Base-by-base conservation (phyloP, 2,888 invertebrate species). In the Epirrhoe tristata region DNA sequence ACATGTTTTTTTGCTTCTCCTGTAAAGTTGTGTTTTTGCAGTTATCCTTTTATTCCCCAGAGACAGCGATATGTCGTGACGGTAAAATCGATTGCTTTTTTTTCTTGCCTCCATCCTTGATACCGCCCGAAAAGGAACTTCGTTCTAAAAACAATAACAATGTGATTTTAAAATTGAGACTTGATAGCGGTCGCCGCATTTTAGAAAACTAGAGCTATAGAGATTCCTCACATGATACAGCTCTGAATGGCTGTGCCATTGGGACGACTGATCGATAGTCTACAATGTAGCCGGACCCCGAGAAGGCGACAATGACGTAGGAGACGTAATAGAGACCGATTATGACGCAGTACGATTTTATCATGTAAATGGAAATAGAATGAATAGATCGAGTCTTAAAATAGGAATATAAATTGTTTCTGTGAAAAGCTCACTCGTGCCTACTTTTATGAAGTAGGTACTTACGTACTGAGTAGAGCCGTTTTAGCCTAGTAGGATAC, bases 161-260 rank as follows among this genome's bases (percentile, higher is more conserved):
- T 24, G 24, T 24, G 1, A 24, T 24, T 24, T 24, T 24, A 39
- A 39, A 39, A 8, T 39, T 8, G 10, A 2, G 3, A 12, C 4
- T 43, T 39, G 2, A 10, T 43, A 12, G 39, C 39, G 39, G 39
- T 43, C 2, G 39, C 0, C 39, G 39, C 39, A 12, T 12, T 43
- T 43, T 43, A 43, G 12, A 43, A 43, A 34, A 43, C 12, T 4
- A 43, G 39, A 48, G 48, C 6, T 71, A 72, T 74, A 72, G 70
- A 77, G 73, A 77, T 74, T 72, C 72, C 65, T 63, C 58, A 62
- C 67, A 75, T 73, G 62, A 62, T 71, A 67, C 58, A 55, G 39
- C 53, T 53, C 51, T 57, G 57, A 57, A 52, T 52, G 57, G 43
- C 17, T 46, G 10, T 5, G 59, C 39, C 51, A 14, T 1, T 39